phyloP scores from a whole-genome alignment of 2,113 vertebrate species.

The Macrotus californicus region DNA sequence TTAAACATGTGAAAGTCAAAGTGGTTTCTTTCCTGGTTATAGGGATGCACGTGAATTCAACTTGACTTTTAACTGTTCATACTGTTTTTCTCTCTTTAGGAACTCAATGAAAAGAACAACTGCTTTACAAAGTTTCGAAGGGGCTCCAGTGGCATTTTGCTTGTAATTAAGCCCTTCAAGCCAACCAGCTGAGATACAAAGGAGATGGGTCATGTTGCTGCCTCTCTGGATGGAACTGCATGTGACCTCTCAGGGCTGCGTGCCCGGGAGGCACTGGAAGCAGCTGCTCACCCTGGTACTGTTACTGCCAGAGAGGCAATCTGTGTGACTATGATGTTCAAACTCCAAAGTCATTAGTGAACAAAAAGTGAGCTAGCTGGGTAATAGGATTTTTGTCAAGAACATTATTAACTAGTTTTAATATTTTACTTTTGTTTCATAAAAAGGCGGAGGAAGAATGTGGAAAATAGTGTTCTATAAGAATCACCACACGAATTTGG shows the following conservation, averaged over 20 bases:
- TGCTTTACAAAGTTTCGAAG: not conserved
- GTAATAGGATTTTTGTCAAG: not conserved
- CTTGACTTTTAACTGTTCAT: not conserved
- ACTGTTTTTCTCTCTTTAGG: not conserved
- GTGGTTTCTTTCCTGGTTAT: not conserved
- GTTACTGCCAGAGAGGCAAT: not conserved
- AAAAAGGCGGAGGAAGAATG: not conserved
- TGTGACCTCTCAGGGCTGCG: not conserved
- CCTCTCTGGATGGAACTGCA: not conserved
- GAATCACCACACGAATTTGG: not conserved
- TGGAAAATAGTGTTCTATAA: not conserved
- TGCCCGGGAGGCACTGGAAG: not conserved
- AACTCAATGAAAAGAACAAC: slow-evolving; percentile 30
- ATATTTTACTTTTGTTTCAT: not conserved
- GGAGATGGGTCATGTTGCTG: not conserved
- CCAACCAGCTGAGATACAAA: not conserved
- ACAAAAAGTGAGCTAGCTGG: not conserved
- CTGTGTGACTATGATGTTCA: not conserved
- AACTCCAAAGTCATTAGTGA: not conserved
- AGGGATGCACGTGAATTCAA: slow-evolving; percentile 17
- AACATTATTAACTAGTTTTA: slow-evolving; percentile 19
- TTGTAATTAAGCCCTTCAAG: slow-evolving; percentile 45
- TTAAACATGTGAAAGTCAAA: not conserved
- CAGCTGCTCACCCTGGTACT: not conserved
- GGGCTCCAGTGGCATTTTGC: not conserved